Conservation (phyloP, 1,140 invertebrate species). For the Gonatopus flavifemur region DNA sequence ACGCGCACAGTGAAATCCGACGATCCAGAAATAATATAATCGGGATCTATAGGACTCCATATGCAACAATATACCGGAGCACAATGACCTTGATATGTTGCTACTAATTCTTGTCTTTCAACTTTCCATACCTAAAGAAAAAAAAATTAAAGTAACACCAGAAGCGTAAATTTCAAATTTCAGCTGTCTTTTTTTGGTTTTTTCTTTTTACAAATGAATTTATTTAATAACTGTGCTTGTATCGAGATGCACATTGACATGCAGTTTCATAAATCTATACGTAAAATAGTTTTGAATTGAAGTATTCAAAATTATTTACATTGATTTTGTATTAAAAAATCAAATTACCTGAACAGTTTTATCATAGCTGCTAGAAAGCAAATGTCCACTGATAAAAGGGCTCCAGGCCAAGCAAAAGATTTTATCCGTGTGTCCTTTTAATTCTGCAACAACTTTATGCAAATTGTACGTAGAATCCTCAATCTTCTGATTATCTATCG, state of each 20-base stretch:
- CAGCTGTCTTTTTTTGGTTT: neutral
- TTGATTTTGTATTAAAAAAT: conserved; percentile 5
- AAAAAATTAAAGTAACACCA: conserved; percentile 3
- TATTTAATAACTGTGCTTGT: neutral
- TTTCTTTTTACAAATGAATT: neutral
- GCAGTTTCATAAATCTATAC: too few relatives aligned
- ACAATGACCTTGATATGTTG: conserved; percentile 60
- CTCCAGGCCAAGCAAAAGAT: conserved; percentile 72
- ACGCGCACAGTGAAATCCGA: conserved; percentile 63
- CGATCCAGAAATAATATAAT: conserved; percentile 65
- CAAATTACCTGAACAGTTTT: conserved; percentile 65
- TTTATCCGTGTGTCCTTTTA: conserved; percentile 63
- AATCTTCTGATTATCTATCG: neutral
- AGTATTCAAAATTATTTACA: neutral
- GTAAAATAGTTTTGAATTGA: conserved; percentile 1
- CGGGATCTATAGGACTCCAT: conserved; percentile 67
- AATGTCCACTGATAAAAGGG: conserved; percentile 66
- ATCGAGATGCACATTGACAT: too few relatives aligned
- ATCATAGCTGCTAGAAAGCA: conserved; percentile 73
- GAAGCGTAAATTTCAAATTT: neutral
- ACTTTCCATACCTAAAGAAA: conserved; percentile 72
- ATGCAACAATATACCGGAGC: conserved; percentile 60
- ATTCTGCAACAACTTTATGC: conserved; percentile 54
- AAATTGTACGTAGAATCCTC: conserved; percentile 9
- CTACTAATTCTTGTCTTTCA: conserved; percentile 58